Evolutionary conservation across 2,888 invertebrate genomes (phyloP), one percentile per base, ranked within the genome.

Genomic region (Resseliella maxima): DNA sequence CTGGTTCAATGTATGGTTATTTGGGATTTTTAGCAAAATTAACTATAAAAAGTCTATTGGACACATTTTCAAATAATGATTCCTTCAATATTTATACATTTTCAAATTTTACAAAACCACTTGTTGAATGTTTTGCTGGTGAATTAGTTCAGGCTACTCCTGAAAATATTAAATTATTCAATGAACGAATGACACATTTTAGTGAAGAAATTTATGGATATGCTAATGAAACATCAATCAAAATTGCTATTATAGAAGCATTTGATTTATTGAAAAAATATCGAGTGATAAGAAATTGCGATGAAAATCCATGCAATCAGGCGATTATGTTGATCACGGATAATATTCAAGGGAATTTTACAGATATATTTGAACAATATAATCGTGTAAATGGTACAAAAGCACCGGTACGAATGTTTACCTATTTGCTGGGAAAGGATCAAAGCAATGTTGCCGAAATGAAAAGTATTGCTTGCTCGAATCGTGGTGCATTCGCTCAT

Each of bases 321-420:
- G 95, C 98, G 45, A 99, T 99, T 89, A 99, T 99, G 99, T 92
- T 99, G 88, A 95, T 99, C 88, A 99, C 99, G n/a, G 99, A 99
- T 91, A 99, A 99, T 36, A 98, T 99, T 24, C 98, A 99, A 83
- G 96, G 97, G 89, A 97, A 96, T 90, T 98, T 95, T 92, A 95
- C 97, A 90, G 96, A 98, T 89, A 94, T 98, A 87, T 99, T 98
- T 89, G 93, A 95, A 87, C 92, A 93, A 88, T 94, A 96, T 91
- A 99, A 98, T 90, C 92, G 93, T n/a, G 93, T 93, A 86, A 91
- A 92, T 87, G 94, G 95, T 87, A 94, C 92, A 27, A 95, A 93
- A 0, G 93, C 93, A 88, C 95, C 98, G 87, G 97, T 98, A 0
- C 93, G 99, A 87, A 94, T 99, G 87, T 99, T 99, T 91, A 98